These are phyloP conservation scores for Arion vulgaris DNA, from an alignment of 1,140 invertebrate genomes.

Conservation along the genomic window DNA sequence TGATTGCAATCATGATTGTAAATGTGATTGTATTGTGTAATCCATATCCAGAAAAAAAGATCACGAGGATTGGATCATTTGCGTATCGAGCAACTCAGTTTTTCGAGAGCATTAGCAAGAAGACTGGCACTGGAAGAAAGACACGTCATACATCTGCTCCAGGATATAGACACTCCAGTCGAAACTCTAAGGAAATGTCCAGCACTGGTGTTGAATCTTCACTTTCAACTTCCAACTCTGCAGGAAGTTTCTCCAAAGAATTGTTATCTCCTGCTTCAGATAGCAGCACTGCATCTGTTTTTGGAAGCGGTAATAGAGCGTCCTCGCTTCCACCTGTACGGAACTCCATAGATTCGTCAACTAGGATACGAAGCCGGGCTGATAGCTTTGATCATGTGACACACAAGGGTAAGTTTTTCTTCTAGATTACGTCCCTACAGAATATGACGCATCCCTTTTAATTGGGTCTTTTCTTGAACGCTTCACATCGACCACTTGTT, in stretches of 20 bases:
- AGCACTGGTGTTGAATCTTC: conserved; percentile 41
- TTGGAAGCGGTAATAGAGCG: not conserved
- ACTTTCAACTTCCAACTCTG: conserved; percentile 29
- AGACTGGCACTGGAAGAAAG: conserved; percentile 48
- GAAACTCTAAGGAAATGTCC: conserved; percentile 29
- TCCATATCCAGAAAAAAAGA: not conserved
- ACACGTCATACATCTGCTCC: not conserved
- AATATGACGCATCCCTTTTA: no score
- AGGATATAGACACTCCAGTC: not conserved
- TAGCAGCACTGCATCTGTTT: not conserved
- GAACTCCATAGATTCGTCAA: not conserved
- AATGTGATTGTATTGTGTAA: no score
- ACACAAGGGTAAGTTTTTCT: not conserved
- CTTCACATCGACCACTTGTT: no score
- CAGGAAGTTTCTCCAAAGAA: conserved; percentile 17
- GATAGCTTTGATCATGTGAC: not conserved
- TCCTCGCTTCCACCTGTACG: not conserved
- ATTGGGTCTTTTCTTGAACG: no score
- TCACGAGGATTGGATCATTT: conserved; percentile 59
- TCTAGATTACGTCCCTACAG: not conserved
- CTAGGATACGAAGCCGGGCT: not conserved
- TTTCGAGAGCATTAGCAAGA: conserved; percentile 64
- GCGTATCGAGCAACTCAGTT: conserved; percentile 61
- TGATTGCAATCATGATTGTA: no score
- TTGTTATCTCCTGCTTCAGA: conserved; percentile 36